Percentiles rank a stretch among this genome's conserved stretches.
phyloP scores from a whole-genome alignment of 2,888 invertebrate genomes.

The Erebia palarica region DNA sequence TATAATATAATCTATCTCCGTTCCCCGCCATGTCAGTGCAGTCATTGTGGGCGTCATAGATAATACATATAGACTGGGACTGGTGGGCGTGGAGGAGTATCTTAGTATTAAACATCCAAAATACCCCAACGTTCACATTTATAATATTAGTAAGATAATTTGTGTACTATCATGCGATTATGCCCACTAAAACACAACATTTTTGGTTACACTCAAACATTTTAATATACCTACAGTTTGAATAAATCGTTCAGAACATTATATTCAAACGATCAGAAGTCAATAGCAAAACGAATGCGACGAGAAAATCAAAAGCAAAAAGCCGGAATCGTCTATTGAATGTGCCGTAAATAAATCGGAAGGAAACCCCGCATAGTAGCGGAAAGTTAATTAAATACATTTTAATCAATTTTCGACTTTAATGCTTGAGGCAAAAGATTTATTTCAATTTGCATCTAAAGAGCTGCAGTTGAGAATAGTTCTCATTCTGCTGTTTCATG shows the following conservation, averaged over 20 bases:
- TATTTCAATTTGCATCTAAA: slow-evolving; percentile 21
- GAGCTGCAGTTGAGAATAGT: slow-evolving; percentile 20
- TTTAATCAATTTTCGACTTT: slow-evolving; percentile 22
- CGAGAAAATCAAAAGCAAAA: slow-evolving; percentile 18
- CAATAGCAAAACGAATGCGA: slow-evolving; percentile 39
- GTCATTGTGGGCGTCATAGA: too few relatives aligned
- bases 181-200: too few relatives aligned
- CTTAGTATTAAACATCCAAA: too few relatives aligned
- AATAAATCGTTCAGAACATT: background rate
- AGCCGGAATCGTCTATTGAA: slow-evolving; percentile 19
- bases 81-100: too few relatives aligned
- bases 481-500: slow-evolving; percentile 22
- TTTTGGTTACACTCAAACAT: too few relatives aligned
- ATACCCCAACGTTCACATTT: too few relatives aligned
- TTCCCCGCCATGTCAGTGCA: too few relatives aligned
- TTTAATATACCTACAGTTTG: background rate
- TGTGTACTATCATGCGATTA: too few relatives aligned
- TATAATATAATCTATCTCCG: too few relatives aligned
- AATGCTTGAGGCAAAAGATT: slow-evolving; percentile 1
- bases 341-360: slow-evolving; percentile 29
- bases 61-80: too few relatives aligned
- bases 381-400: slow-evolving; percentile 31
- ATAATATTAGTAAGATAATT: too few relatives aligned
- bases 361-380: slow-evolving; percentile 24
- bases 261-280: slow-evolving; percentile 27